Conservation (phyloP, 2,888 invertebrate species). For the Merodon equestris region DNA sequence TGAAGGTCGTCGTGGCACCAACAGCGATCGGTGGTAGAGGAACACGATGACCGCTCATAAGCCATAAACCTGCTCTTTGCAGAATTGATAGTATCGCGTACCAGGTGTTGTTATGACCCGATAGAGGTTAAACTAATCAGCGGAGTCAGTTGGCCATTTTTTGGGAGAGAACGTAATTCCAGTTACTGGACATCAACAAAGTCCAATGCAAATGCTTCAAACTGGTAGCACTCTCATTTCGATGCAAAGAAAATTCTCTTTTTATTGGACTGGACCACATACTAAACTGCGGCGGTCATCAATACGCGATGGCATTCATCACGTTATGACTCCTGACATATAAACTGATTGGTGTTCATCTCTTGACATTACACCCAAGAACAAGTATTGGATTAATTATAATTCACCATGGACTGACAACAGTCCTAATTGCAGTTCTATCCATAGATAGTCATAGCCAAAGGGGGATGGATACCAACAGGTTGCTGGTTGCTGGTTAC, state of each 20-base stretch:
- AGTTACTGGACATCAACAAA: no score
- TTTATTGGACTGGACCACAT: constrained; percentile 60
- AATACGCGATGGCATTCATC: constrained; percentile 40
- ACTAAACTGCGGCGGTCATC: background rate
- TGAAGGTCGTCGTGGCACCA: no score
- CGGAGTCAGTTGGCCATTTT: no score
- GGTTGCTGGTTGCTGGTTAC: background rate
- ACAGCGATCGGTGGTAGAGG: no score
- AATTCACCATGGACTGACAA: constrained; percentile 31
- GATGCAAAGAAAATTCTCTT: constrained; percentile 25
- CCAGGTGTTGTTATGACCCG: no score
- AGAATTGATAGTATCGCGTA: background rate
- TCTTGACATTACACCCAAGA: constrained; percentile 53
- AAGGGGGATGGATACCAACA: no score
- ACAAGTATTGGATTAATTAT: constrained; percentile 56
- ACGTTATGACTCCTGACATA: constrained; percentile 22
- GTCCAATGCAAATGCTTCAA: no score
- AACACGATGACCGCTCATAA: background rate
- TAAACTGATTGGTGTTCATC: constrained; percentile 33
- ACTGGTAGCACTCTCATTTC: background rate
- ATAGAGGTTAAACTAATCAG: no score
- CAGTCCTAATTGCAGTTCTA: constrained; percentile 56
- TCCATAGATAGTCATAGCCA: constrained; percentile 32
- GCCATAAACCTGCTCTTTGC: background rate
- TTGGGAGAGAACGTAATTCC: no score